Conservation (phyloP, 2,888 invertebrate genomes). For the Apotomis turbidana region DNA sequence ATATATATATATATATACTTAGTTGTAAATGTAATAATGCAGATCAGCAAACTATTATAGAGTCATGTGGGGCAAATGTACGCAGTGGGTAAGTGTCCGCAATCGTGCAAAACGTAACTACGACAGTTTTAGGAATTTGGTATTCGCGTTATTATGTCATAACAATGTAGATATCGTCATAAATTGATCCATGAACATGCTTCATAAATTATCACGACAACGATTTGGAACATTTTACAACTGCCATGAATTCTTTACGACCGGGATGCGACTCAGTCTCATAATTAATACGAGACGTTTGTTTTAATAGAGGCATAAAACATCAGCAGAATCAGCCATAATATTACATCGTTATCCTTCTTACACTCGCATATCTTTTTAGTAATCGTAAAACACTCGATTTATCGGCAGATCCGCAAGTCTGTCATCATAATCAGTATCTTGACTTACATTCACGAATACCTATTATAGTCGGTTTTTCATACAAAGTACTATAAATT, state of each 20-base stretch:
- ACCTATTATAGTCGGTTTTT: background rate
- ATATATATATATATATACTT: too few relatives aligned
- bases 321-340: constrained; percentile 69
- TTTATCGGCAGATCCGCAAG: constrained; percentile 55
- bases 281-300: constrained; percentile 83
- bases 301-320: constrained; percentile 81
- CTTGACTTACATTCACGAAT: background rate
- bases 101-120: too few relatives aligned
- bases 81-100: too few relatives aligned
- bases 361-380: constrained; percentile 60
- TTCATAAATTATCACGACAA: constrained; percentile 82
- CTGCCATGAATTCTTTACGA: constrained; percentile 81
- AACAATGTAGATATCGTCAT: constrained; percentile 67
- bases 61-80: too few relatives aligned
- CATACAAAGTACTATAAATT: too few relatives aligned
- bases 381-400: constrained; percentile 68
- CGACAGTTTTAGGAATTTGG: constrained; percentile 8
- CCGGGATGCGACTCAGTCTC: constrained; percentile 75
- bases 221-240: constrained; percentile 82
- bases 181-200: constrained; percentile 81
- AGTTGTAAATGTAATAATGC: background rate
- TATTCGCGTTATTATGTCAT: constrained; percentile 5
- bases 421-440: constrained; percentile 6
- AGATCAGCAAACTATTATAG: background rate
- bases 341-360: constrained; percentile 63